Evolutionary conservation across 2,888 invertebrate species (phyloP), one percentile per base, ranked within the genome.

Genomic region (Eudemis profundana): DNA sequence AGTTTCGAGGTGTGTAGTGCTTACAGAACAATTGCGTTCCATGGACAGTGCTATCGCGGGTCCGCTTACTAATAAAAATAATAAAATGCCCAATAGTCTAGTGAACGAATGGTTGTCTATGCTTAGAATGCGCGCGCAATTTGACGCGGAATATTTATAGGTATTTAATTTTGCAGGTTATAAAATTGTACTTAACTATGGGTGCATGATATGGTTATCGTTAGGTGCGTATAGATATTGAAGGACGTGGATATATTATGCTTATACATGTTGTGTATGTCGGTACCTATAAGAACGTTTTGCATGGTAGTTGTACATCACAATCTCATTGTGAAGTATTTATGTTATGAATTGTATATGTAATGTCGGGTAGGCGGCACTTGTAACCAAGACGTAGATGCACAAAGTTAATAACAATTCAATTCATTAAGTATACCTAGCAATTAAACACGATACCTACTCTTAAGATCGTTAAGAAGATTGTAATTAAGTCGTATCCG

Each of bases 401-500:
- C 65, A 65, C 65, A 65, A 65, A 60, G 65, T 53, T 40, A 60
- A 51, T 29, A 27, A 59, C 12, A 42, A 64, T 57, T 57, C 33
- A 23, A 44, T 59, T 36, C 36, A 36, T 42, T 47, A 15, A 53
- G 53, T 29, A 42, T 36, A 7, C 4, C 5, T 27, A 36, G 42
- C 4, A 60, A 65, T 38, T 59, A 57, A 50, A 57, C n/a, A 14
- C 19, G 38, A 46, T 46, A 19, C 10, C 29, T 44, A 36, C 8
- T 53, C 33, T 27, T 17, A 10, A 40, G 23, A 4, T 47, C 19
- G 33, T 46, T 19, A 14, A 17, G 46, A 21, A 61, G 60, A 50
- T 47, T 66, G 67, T 70, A 66, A 69, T 69, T 72, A 69, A 73
- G 70, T 73, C 29, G 29, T 75, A 74, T 78, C 81, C 80, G 79